Percentiles rank a stretch among this genome's conserved stretches.
Conservation (phyloP, 2,888 invertebrate species). For the Petrolisthes manimaculis region DNA sequence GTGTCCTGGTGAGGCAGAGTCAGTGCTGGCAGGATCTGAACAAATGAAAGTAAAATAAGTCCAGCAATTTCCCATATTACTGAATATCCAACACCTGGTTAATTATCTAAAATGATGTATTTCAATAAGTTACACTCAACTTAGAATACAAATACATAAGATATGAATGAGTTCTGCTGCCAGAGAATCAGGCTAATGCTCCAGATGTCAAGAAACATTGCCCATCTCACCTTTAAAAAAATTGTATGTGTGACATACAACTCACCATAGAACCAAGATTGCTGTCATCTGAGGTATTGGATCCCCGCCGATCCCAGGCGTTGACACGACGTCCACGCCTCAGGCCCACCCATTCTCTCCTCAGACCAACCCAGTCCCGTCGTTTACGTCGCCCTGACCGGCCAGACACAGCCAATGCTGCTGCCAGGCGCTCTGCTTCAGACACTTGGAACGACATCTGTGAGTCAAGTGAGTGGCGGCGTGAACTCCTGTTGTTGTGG, state of each 20-base stretch:
- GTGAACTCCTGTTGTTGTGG: constrained; percentile 66
- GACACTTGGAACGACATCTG: constrained; percentile 66
- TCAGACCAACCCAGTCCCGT: constrained; percentile 44
- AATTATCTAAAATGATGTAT: background rate
- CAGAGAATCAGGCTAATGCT: too few species aligned
- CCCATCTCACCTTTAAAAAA: background rate
- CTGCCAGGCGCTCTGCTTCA: constrained; percentile 57
- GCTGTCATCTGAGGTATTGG: constrained; percentile 65
- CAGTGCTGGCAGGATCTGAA: constrained; percentile 61
- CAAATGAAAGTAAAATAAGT: too few species aligned
- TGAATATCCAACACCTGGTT: too few species aligned
- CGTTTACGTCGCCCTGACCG: constrained; percentile 59
- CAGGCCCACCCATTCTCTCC: constrained; percentile 51
- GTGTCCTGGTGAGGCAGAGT: constrained; percentile 57
- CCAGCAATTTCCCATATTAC: too few species aligned
- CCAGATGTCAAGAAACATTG: too few species aligned
- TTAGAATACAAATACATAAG: too few species aligned
- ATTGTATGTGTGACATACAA: background rate
- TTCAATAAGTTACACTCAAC: too few species aligned
- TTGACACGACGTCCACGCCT: constrained; percentile 46
- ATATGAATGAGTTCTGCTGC: too few species aligned
- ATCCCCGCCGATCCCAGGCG: constrained; percentile 53
- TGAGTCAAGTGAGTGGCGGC: constrained; percentile 89
- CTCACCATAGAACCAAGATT: constrained; percentile 65
- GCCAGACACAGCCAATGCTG: constrained; percentile 54